phyloP scores from a whole-genome alignment of 2,888 invertebrate genomes.

The Galerucella calmariensis region DNA sequence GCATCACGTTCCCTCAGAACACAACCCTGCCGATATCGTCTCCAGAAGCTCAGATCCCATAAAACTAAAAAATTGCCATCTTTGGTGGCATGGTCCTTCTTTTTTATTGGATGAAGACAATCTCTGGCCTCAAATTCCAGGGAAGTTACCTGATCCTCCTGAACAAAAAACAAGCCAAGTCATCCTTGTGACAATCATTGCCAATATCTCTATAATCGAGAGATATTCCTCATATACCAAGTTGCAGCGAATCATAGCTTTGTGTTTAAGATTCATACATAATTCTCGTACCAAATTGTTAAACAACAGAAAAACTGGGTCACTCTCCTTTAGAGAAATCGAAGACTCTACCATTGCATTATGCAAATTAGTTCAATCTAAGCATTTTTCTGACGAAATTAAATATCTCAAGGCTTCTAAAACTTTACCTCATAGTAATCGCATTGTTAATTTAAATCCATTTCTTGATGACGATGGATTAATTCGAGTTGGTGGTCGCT shows the following conservation, averaged over 20 bases:
- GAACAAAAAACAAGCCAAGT: conserved; percentile 31
- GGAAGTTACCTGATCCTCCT: too few species aligned
- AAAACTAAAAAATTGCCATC: too few species aligned
- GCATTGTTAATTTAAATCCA: neutral
- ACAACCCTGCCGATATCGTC: too few species aligned
- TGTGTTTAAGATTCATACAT: conserved; percentile 24
- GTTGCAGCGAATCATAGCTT: conserved; percentile 22
- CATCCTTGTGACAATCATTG: conserved; percentile 25
- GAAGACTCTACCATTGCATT: neutral
- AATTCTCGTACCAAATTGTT: too few species aligned
- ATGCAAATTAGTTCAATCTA: neutral
- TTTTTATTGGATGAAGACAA: too few species aligned
- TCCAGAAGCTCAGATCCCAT: too few species aligned
- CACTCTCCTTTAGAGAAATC: neutral
- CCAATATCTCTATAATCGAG: too few species aligned
- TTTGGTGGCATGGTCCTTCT: too few species aligned
- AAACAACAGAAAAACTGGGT: too few species aligned
- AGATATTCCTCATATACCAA: too few species aligned
- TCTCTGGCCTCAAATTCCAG: too few species aligned
- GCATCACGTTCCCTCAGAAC: too few species aligned
- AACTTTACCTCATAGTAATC: neutral
- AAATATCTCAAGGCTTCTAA: neutral
- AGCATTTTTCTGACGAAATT: neutral
- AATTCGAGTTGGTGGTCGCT: conserved; percentile 14
- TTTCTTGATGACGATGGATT: conserved; percentile 3